Evolutionary conservation across 1,140 invertebrate species (phyloP), one percentile per base, ranked within the genome.

Genomic region (Hylaeus volcanicus): DNA sequence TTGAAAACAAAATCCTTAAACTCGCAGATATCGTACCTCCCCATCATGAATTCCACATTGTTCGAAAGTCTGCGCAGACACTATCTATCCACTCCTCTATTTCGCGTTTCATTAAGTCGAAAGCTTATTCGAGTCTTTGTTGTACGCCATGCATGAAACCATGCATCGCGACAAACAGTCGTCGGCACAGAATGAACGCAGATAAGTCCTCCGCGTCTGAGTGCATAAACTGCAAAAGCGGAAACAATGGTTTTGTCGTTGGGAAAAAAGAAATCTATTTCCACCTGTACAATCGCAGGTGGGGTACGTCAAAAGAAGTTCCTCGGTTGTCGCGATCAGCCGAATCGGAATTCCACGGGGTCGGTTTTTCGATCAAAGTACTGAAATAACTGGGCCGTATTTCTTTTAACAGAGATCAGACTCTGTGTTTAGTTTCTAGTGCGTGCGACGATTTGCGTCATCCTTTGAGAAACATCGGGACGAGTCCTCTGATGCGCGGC

Each of bases 341-440:
- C n/a, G 39, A 53, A 64, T n/a, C 12, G 39, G 12, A 72, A 71
- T 63, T 12, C 45, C 51, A 9, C 8, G 0, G 64, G 43, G n/a
- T 45, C 9, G n/a, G 3, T n/a, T 72, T 45, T 41, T 6, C 14
- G 69, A 73, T 73, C 69, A 79, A 73, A 79, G 69, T 15, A 39
- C n/a, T 43, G n/a, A 43, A 39, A 5, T 37, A 61, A 61, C 56
- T 60, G 5, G 6, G 48, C 51, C 60, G n/a, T 72, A 45, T 55
- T 53, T 55, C 26, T 55, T 64, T 64, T 39, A 56, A 75, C 68
- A 58, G 70, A 72, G 70, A 64, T 73, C 51, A 60, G 43, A 77
- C 43, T 26, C 26, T 12, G 60, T 55, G 60, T 61, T 73, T 79
- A 73, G 60, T 55, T 72, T 15, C 5, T 9, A 41, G 41, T 43